Conservation (phyloP, 2,113 vertebrate species). For the Agapornis roseicollis region DNA sequence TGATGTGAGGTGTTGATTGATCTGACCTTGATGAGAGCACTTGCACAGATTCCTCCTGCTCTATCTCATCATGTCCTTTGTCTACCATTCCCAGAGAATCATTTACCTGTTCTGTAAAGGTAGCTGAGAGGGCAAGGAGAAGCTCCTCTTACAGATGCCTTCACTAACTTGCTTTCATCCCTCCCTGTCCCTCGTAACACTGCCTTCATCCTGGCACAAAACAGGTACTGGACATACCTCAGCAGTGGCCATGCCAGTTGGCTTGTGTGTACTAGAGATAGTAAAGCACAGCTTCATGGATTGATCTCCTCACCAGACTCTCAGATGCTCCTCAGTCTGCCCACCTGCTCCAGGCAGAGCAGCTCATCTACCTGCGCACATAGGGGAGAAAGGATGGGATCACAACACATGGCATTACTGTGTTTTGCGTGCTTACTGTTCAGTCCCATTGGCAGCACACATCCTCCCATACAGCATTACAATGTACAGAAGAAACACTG, state of each 20-base stretch:
- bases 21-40: neutral
- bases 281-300: neutral
- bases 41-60: neutral
- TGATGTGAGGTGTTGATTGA: neutral
- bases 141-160: neutral
- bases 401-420: fast-evolving
- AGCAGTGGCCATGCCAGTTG: neutral
- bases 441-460: neutral
- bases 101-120: neutral
- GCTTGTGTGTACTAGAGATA: neutral
- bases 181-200: neutral
- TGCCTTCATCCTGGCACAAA: neutral
- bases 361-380: too few relatives aligned
- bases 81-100: neutral
- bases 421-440: neutral
- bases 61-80: neutral
- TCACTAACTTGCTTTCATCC: neutral
- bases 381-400: neutral
- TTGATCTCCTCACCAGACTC: neutral
- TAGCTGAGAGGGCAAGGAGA: neutral
- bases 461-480: neutral
- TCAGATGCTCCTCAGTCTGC: neutral
- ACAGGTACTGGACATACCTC: neutral
- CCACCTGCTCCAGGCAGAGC: neutral
- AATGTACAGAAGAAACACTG: fast-evolving